Percentiles rank a stretch among this genome's conserved stretches.
Evolutionary conservation across 2,888 invertebrate genomes (phyloP).

Genomic region (Coremacera marginata): DNA sequence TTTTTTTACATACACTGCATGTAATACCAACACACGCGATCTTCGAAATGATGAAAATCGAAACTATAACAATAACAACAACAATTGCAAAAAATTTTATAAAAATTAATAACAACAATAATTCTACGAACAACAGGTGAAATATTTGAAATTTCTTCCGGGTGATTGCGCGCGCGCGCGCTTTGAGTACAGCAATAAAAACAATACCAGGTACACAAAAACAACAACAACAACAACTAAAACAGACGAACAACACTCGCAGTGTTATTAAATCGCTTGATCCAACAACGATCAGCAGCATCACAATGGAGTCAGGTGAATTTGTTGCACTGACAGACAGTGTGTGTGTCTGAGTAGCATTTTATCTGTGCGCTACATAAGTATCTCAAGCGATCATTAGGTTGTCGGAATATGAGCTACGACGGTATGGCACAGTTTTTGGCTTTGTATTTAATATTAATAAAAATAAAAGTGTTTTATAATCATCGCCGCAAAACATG

Average conservation of each 20-base stretch:
- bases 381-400: constrained; percentile 31
- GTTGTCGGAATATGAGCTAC: not conserved
- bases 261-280: constrained; percentile 22
- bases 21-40: constrained; percentile 33
- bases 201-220: constrained; percentile 2
- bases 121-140: constrained; percentile 50
- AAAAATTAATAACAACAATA: constrained; percentile 30
- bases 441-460: not conserved
- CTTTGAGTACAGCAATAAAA: constrained; percentile 23
- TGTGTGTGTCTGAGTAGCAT: not conserved
- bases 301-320: not conserved
- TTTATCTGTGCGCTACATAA: constrained; percentile 1
- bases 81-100: not conserved
- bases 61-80: constrained; percentile 33
- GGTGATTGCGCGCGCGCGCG: constrained; percentile 48
- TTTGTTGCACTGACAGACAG: not conserved
- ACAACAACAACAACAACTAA: constrained; percentile 4
- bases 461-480: constrained; percentile 23
- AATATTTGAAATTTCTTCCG: constrained; percentile 53
- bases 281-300: constrained; percentile 11
- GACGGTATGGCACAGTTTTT: constrained; percentile 29
- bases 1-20: not conserved
- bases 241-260: not conserved
- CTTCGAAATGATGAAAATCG: constrained; percentile 45
- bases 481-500: not conserved